Evolutionary conservation across 2,888 invertebrate genomes (phyloP), one percentile per base, ranked within the genome.

Genomic region (Gandaritis pyraliata): DNA sequence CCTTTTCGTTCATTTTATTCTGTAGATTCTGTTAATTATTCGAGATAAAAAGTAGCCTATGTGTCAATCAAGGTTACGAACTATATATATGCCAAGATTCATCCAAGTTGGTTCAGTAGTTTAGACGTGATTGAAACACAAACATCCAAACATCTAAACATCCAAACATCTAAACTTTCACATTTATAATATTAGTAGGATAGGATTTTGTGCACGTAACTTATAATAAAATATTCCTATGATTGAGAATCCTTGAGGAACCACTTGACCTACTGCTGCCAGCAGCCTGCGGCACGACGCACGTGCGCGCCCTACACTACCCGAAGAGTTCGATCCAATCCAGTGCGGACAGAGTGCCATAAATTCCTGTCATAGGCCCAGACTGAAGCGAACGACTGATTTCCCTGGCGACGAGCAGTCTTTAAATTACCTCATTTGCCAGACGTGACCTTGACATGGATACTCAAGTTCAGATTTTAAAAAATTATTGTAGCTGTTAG

Each of bases 311-410:
- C 47, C 55, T 58, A 46, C 50, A 33, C 60, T 55, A 54, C 55
- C 58, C 61, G 71, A 65, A 66, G 66, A 55, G 68, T 63, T 66
- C 64, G 56, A 60, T 65, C 69, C 69, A 64, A 74, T 74, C 71
- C 60, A 62, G 52, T 76, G 77, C 80, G 64, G 81, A 76, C 80
- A 74, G 70, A 64, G 69, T 73, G 75, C 84, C 81, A 87, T 88
- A 87, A 88, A 88, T 87, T 78, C 75, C 71, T 78, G 80, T 85
- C 83, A 75, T 74, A 75, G 78, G 72, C 77, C 71, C 74, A 65
- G 62, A 66, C 74, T 74, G 79, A 72, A 75, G 72, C 70, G 67
- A 69, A 54, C 15, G 48, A 15, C 71, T 87, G 86, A 87, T 87
- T 87, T 87, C 87, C 87, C 87, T 65, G 69, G 74, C 72, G 76